Evolutionary conservation across 2,113 vertebrate genomes (phyloP), one percentile per base, ranked within the genome.

Genomic region (Callaeas wilsoni): DNA sequence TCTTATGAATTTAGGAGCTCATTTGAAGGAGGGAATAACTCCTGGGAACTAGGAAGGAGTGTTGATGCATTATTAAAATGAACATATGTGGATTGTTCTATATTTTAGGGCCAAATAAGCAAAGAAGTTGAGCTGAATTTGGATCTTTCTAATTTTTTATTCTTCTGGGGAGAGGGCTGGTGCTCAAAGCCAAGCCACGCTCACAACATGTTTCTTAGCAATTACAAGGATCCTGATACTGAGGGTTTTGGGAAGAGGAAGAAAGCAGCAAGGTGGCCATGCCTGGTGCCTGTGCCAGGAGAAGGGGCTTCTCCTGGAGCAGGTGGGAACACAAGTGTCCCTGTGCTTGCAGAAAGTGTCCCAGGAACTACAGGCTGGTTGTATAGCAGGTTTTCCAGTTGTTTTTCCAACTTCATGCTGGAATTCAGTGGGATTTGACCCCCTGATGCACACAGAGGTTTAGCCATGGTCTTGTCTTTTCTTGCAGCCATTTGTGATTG

Each of bases 51-150:
- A 59, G 52, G 46, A 46, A 60, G 62, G 47, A 59, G 33, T 1
- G 3, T 26, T 93, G 79, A 71, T 94, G 68, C 57, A 87, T 94
- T 97, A 95, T 94, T 79, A 73, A 95, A 92, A 46, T 32, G n/a
- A 77, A 16, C 14, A 4, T 67, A 53, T 82, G 60, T 84, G 55
- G 53, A 73, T 77, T 71, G 74, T 42, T 84, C 19, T 86, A 1
- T 81, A 41, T 83, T 75, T 93, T 83, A 59, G 71, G 83, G 65
- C 69, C 65, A 79, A 78, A 70, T 44, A 89, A 89, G 35, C 79
- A n/a, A 27, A 84, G 47, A 91, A 73, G 44, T 76, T 53, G 57
- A 68, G 49, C 39, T 91, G 91, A 47, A 88, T 41, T 89, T 83
- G 44, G 50, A 65, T 64, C 49, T 12, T 57, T 11, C 19, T 75